phyloP scores from a whole-genome alignment of 2,797 vertebrate species.

The Sparidentex hasta region DNA sequence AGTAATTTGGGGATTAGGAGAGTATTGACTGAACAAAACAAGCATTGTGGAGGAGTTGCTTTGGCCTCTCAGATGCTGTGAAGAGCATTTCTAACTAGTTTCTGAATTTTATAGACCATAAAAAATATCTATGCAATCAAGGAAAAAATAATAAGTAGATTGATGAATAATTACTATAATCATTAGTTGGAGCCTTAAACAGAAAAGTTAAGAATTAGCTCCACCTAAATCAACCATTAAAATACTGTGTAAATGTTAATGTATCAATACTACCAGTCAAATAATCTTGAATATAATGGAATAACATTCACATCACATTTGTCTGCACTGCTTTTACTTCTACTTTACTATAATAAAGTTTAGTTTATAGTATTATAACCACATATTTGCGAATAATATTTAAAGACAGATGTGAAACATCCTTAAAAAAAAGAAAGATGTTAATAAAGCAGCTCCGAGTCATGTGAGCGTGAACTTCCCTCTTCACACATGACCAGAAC shows the following conservation, averaged over 20 bases:
- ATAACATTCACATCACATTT: background rate
- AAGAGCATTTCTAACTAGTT: background rate
- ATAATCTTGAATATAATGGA: background rate
- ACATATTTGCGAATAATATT: background rate
- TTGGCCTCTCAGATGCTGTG: background rate
- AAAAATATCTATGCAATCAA: background rate
- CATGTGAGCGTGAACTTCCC: background rate
- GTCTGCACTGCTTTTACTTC: background rate
- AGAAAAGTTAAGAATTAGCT: background rate
- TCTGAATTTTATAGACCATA: background rate
- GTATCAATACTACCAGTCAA: background rate
- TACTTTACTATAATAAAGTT: no score
- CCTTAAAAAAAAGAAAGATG: constrained; percentile 2
- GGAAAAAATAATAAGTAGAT: background rate
- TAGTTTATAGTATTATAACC: no score
- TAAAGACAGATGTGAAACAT: background rate
- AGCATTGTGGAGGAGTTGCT: background rate
- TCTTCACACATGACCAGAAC: background rate
- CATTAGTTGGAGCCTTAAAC: background rate
- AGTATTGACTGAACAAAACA: background rate
- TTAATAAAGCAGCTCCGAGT: background rate
- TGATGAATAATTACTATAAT: background rate
- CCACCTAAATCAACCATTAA: background rate
- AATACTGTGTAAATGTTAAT: background rate
- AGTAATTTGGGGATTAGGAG: background rate